Base-by-base conservation (phyloP, 2,888 invertebrate genomes). In the Chorisops tibialis region DNA sequence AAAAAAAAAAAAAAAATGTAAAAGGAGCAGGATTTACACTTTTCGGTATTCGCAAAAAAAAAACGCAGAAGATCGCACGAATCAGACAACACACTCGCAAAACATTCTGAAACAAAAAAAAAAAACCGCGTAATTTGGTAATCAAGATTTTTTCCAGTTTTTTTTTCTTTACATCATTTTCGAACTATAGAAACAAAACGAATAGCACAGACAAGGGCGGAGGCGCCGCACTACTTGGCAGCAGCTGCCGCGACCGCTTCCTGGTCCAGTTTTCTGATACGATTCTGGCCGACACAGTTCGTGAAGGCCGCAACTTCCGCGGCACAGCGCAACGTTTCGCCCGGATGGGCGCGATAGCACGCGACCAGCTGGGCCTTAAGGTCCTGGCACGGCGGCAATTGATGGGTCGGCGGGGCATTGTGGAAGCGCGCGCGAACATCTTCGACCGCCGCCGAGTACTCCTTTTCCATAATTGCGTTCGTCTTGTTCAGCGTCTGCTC, bases 221-320 rank as follows among this genome's bases (percentile, higher is more conserved):
- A 7, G 47, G 12, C 19, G 47, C 47, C 7, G 21, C 21, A 9
- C n/a, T n/a, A n/a, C n/a, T n/a, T 16, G 0, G 16, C 24, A 0
- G 4, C 11, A 3, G 18, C 19, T 0, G 16, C 18, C 39, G 1
- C 38, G 4, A 19, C 19, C 21, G 21, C 38, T 1, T 39, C 47
- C 5, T n/a, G 49, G 37, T 69, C 75, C 63, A 81, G 74, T 58
- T 79, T 70, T 6, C 73, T 72, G n/a, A 81, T 75, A 62, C 85
- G 81, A 68, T 81, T 80, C 68, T 78, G 72, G 71, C 83, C 83
- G 14, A 86, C 85, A 69, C 86, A 86, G 67, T 81, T 79, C 54
- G 81, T 80, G 73, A 86, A 86, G 63, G 81, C 81, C 69, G 82
- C 77, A 1, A 86, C 85, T 69, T 84, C 79, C 65, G 80, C 80